Evolutionary conservation across 2,888 invertebrate genomes (phyloP).

Genomic region (Piscicola geometra): DNA sequence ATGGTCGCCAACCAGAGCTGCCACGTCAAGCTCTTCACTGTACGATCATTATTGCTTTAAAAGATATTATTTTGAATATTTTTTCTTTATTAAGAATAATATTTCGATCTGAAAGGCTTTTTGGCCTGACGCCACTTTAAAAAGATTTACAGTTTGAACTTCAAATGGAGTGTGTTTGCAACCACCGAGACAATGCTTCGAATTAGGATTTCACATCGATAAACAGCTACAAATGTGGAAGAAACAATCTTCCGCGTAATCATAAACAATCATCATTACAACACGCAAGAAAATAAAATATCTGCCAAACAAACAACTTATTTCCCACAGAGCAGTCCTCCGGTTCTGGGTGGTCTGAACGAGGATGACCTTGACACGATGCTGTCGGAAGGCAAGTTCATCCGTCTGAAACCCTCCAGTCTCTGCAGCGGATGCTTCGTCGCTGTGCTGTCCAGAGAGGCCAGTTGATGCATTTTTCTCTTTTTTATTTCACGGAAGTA

Average conservation of each 20-base stretch:
- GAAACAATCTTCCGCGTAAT: too few relatives aligned
- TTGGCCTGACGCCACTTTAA: not conserved
- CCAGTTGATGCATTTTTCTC: too few relatives aligned
- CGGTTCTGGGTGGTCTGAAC: slow-evolving; percentile 49
- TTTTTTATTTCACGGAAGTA: too few relatives aligned
- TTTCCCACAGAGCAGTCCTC: slow-evolving; percentile 47
- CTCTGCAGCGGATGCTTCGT: slow-evolving; percentile 53
- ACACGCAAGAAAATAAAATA: too few relatives aligned
- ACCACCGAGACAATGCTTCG: too few relatives aligned
- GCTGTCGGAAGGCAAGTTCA: slow-evolving; percentile 48
- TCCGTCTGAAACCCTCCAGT: slow-evolving; percentile 48
- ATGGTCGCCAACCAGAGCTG: slow-evolving; percentile 32
- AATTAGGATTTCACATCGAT: too few relatives aligned
- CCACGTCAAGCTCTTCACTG: too few relatives aligned
- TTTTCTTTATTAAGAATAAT: not conserved
- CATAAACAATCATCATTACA: too few relatives aligned
- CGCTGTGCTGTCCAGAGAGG: slow-evolving; percentile 53
- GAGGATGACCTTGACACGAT: slow-evolving; percentile 49
- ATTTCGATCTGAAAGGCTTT: not conserved
- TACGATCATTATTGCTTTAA: too few relatives aligned
- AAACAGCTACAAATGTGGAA: too few relatives aligned
- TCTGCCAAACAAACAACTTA: too few relatives aligned
- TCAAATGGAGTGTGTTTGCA: too few relatives aligned
- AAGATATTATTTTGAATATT: not conserved
- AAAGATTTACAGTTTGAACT: not conserved